Evolutionary conservation across 2,113 vertebrate genomes (phyloP).

Genomic region (Proteles cristata): DNA sequence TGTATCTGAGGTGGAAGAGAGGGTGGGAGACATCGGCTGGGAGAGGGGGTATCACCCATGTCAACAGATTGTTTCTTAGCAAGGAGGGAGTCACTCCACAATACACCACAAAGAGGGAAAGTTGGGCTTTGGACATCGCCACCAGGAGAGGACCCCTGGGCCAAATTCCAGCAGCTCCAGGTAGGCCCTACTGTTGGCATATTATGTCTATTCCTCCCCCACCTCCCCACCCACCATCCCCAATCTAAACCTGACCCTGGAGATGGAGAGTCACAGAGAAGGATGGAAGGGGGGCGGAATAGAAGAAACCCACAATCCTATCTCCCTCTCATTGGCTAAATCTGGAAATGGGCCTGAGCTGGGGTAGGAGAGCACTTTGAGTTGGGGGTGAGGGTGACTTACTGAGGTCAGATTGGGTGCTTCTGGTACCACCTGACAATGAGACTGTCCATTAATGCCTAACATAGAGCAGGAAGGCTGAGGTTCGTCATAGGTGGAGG

Average conservation of each 20-base stretch:
- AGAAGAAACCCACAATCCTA: background rate
- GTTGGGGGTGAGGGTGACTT: background rate
- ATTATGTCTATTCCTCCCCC: background rate
- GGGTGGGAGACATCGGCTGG: background rate
- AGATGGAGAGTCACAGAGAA: too few relatives aligned
- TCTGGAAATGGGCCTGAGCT: background rate
- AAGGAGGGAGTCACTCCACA: background rate
- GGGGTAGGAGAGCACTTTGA: background rate
- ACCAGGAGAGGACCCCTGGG: rapidly evolving
- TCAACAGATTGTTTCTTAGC: background rate
- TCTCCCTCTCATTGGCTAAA: background rate
- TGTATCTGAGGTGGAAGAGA: background rate
- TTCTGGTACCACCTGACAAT: background rate
- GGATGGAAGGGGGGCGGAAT: background rate
- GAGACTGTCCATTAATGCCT: background rate
- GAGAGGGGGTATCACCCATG: background rate
- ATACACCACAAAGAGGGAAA: background rate
- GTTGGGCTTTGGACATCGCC: background rate
- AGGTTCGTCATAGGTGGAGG: background rate
- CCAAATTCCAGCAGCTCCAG: background rate
- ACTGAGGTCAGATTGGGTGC: background rate
- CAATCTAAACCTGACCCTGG: background rate
- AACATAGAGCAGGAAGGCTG: background rate
- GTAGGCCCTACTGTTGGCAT: background rate
- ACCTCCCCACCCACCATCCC: too few relatives aligned